Evolutionary conservation across 2,888 invertebrate species (phyloP), one percentile per base, ranked within the genome.

Genomic region (Lithophane socia): DNA sequence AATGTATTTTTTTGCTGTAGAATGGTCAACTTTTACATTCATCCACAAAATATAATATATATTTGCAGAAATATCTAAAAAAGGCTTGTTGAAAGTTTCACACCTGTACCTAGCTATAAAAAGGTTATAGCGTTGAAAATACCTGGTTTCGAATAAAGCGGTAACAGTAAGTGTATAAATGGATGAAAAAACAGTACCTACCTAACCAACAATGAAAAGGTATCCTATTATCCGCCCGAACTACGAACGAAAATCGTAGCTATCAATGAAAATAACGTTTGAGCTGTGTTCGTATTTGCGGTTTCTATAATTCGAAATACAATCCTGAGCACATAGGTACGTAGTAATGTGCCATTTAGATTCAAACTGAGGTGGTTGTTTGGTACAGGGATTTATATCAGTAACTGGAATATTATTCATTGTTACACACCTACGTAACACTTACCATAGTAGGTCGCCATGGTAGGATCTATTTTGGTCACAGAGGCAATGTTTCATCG

Each of bases 341-440:
- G 21, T 37, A 29, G 54, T 68, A 79, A 82, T 74, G 54, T 79
- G 18, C 74, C 47, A 73, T 82, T 82, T 79, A 75, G 42, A 82
- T 82, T 79, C 64, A 64, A 75, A 82, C 29, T 65, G 44, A 71
- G 49, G 42, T 64, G 52, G 37, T 70, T 63, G 58, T 81, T 60
- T 52, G 60, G 49, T 61, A 65, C 18, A 52, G n/a, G 2, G 44
- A 82, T 68, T 72, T 75, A 79, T 82, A 61, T 82, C 63, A 18
- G 72, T 61, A 66, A 73, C 52, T 74, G 66, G 61, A 73, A 70
- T 82, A 67, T 70, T 78, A 73, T 70, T 77, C 65, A 81, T 68
- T 68, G 77, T 65, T 52, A 12, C 54, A 18, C 68, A 73, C 67
- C 47, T 67, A 47, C 29, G 52, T 29, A 24, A 21, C 29, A 29